These are phyloP conservation scores for Marasmarcha lunaedactyla DNA, from an alignment of 2,888 invertebrate species.

Conservation along the genomic window DNA sequence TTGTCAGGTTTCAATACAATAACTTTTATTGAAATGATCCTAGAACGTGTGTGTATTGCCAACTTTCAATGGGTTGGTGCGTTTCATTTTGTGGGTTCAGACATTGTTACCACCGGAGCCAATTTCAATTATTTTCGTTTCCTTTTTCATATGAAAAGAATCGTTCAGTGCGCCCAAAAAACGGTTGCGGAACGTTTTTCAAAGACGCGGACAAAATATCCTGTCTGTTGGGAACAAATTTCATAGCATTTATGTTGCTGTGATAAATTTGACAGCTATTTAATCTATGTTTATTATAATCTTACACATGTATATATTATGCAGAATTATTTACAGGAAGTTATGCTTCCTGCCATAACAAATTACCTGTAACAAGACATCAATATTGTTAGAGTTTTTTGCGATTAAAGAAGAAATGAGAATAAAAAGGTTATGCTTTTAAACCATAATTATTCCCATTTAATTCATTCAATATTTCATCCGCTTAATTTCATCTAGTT, in stretches of 20 bases:
- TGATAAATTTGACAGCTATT: constrained; percentile 12
- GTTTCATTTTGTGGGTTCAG: constrained; percentile 53
- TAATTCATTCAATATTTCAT: no score
- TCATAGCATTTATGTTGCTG: constrained; percentile 16
- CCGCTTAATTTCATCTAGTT: no score
- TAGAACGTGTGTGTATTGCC: constrained; percentile 45
- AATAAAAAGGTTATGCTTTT: no score
- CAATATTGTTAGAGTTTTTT: constrained; percentile 11
- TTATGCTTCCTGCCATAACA: constrained; percentile 31
- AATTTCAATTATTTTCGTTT: constrained; percentile 53
- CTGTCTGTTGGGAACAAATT: background rate
- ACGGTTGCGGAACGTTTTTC: constrained; percentile 38
- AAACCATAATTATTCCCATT: no score
- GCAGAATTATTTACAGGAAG: constrained; percentile 29
- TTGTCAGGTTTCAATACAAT: constrained; percentile 66
- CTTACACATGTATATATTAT: constrained; percentile 11
- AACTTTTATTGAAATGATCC: constrained; percentile 67
- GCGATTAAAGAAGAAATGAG: background rate
- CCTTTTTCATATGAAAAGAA: constrained; percentile 48
- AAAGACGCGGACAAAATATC: constrained; percentile 3
- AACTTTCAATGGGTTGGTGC: constrained; percentile 37
- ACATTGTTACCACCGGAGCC: constrained; percentile 47
- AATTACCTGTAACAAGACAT: constrained; percentile 50
- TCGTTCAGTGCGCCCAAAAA: constrained; percentile 34
- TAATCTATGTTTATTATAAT: constrained; percentile 11